phyloP scores from a whole-genome alignment of 2,888 invertebrate species.

The Pharmacophagus antenor region DNA sequence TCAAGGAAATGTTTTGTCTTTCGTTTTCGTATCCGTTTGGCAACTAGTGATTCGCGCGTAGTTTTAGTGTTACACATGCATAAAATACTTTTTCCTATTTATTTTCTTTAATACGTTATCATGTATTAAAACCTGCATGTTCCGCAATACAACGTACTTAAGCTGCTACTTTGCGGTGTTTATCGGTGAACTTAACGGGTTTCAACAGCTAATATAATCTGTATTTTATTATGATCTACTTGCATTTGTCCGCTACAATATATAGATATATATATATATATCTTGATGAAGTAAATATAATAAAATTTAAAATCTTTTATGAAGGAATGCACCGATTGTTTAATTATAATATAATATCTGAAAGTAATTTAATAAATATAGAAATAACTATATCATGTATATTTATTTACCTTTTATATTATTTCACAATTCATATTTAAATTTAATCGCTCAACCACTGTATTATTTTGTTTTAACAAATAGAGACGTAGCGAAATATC shows the following conservation, averaged over 20 bases:
- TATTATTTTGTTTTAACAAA: too few relatives aligned
- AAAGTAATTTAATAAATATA: too few relatives aligned
- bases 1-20: neutral
- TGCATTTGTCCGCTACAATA: neutral
- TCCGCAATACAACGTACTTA: neutral
- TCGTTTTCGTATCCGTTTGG: neutral
- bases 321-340: too few relatives aligned
- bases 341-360: too few relatives aligned
- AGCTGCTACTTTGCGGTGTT: conserved; percentile 2
- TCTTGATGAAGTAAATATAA: too few relatives aligned
- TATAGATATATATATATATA: too few relatives aligned
- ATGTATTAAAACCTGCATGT: neutral
- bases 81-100: neutral
- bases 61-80: neutral
- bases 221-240: neutral
- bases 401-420: too few relatives aligned
- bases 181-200: neutral
- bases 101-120: neutral
- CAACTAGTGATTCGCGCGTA: neutral
- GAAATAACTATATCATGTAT: too few relatives aligned
- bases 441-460: too few relatives aligned
- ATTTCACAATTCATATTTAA: too few relatives aligned
- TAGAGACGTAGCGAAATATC: too few relatives aligned
- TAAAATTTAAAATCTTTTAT: too few relatives aligned
- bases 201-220: conserved; percentile 1